These are phyloP conservation scores for Colistium nudipinnis DNA, from an alignment of 2,113 vertebrate genomes.

Conservation along the genomic window DNA sequence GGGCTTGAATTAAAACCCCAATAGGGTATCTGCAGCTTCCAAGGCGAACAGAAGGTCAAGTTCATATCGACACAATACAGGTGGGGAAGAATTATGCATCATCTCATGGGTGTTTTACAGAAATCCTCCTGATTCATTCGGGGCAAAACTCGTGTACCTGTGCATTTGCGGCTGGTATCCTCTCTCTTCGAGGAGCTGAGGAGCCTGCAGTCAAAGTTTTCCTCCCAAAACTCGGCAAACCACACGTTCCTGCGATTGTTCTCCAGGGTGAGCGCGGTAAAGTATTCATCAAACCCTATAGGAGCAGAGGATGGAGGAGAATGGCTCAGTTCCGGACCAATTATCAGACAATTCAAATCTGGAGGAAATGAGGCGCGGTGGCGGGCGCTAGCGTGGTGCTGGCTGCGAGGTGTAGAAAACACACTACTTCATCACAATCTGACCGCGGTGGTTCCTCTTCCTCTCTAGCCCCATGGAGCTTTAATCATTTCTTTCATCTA, in stretches of 20 bases:
- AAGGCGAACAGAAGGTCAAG: constrained; percentile 46
- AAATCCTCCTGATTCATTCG: constrained; percentile 10
- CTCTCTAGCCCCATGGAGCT: constrained; percentile 60
- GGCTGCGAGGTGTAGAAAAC: constrained; percentile 52
- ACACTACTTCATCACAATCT: constrained; percentile 70
- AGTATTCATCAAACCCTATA: constrained; percentile 83
- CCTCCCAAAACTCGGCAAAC: constrained; percentile 84
- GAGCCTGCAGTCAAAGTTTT: constrained; percentile 82
- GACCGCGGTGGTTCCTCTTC: constrained; percentile 67
- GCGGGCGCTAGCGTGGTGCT: neutral
- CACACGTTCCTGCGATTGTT: constrained; percentile 83
- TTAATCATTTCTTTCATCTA: constrained; percentile 75
- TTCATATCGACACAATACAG: constrained; percentile 7
- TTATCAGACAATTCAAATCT: constrained; percentile 59
- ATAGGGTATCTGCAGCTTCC: constrained; percentile 33
- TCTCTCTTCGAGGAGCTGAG: constrained; percentile 79
- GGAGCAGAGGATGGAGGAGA: constrained; percentile 42
- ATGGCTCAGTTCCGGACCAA: constrained; percentile 65
- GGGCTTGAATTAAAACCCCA: constrained; percentile 8
- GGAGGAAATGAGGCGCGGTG: constrained; percentile 58
- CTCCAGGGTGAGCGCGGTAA: constrained; percentile 79
- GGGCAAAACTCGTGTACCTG: constrained; percentile 62
- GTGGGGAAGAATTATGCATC: constrained; percentile 1
- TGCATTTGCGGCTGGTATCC: constrained; percentile 80
- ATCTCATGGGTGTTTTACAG: constrained; percentile 22